Conservation (phyloP, 2,797 vertebrate genomes). For the Arnoldichthys spilopterus region DNA sequence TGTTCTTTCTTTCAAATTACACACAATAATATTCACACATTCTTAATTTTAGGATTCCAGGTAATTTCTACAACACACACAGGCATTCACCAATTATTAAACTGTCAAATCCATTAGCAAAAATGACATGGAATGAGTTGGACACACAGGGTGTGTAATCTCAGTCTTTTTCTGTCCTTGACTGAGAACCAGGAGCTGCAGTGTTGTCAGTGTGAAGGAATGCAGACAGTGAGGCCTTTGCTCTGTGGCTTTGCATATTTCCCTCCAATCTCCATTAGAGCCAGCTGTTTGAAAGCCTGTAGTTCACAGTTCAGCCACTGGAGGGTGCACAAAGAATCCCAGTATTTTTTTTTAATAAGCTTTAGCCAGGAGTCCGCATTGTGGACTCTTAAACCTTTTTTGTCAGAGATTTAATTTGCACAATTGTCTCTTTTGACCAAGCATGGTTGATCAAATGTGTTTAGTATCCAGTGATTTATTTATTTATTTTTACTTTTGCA, state of each 20-base stretch:
- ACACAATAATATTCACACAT: not conserved
- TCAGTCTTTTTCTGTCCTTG: conserved; percentile 63
- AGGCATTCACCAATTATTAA: not conserved
- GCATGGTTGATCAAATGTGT: not conserved
- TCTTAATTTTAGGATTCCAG: not conserved
- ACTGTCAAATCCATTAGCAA: conserved; percentile 10
- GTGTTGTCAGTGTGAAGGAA: conserved; percentile 73
- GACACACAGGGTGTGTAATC: not conserved
- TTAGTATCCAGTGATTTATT: not conserved
- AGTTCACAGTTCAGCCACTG: conserved; percentile 55
- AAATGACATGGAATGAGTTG: not conserved
- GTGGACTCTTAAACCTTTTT: too few species aligned
- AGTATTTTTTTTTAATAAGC: not conserved
- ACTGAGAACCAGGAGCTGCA: conserved; percentile 40
- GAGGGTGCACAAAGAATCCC: conserved; percentile 44
- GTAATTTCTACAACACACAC: not conserved
- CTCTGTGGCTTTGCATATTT: conserved; percentile 75
- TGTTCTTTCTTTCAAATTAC: not conserved
- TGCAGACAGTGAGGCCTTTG: conserved; percentile 66
- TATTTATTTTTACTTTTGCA: not conserved
- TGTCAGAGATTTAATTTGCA: too few species aligned
- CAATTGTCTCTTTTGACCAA: not conserved
- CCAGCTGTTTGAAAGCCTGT: conserved; percentile 69
- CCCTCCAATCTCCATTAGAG: conserved; percentile 74
- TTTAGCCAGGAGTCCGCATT: too few species aligned